Evolutionary conservation across 2,888 invertebrate genomes (phyloP).

Genomic region (Lacanobia oleracea): DNA sequence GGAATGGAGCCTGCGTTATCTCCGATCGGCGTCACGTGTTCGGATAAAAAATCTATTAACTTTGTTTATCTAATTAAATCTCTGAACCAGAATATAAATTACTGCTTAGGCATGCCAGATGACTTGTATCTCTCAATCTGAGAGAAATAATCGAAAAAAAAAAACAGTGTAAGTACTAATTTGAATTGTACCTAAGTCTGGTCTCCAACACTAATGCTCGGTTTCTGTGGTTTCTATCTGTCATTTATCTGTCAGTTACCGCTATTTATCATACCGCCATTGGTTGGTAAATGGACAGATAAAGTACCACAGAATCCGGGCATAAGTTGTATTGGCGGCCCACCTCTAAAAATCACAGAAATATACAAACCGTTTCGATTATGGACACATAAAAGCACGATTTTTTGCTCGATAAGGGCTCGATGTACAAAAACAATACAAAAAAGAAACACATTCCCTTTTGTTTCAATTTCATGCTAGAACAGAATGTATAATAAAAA

Average conservation of each 20-base stretch:
- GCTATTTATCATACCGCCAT: no score
- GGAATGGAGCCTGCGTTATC: conserved; percentile 60
- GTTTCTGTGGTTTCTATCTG: no score
- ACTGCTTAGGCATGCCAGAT: conserved; percentile 1
- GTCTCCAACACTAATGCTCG: no score
- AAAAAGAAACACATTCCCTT: conserved; percentile 28
- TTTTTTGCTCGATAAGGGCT: conserved; percentile 7
- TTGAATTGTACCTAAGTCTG: no score
- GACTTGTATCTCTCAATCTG: not conserved
- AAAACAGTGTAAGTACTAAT: no score
- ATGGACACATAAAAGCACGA: not conserved
- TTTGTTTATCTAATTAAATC: conserved; percentile 40
- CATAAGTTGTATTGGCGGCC: not conserved
- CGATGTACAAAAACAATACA: conserved; percentile 24
- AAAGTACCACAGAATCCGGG: no score
- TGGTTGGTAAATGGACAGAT: no score
- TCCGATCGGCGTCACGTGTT: conserved; percentile 57
- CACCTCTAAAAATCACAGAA: not conserved
- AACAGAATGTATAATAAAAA: conserved; percentile 34
- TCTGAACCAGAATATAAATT: conserved; percentile 16
- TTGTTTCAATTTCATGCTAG: conserved; percentile 48
- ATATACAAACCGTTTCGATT: conserved; percentile 1
- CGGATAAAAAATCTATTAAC: conserved; percentile 53
- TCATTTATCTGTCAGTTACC: no score
- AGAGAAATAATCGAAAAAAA: not conserved